A percentile compares a stretch with the other conserved stretches of the same genome.
These are phyloP conservation scores for Nothobranchius kuhntae DNA, from an alignment of 2,113 vertebrate genomes.

Conservation along the genomic window DNA sequence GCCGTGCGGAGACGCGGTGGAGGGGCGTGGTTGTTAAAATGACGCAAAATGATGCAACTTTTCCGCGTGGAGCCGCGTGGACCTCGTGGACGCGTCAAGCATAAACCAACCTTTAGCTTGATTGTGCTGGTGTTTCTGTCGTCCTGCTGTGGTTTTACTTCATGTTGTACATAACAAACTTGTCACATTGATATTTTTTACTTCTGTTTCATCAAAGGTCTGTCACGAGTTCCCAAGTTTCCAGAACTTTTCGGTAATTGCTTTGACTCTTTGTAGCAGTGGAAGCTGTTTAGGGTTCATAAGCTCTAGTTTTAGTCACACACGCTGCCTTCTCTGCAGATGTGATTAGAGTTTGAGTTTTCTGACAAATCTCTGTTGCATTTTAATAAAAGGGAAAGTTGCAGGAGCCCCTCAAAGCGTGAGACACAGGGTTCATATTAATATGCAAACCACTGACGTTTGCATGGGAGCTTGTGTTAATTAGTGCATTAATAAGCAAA, in stretches of 20 bases:
- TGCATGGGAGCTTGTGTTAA: slow-evolving; percentile 21
- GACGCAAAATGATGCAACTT: no score
- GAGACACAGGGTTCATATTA: slow-evolving; percentile 4
- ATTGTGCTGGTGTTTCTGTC: slow-evolving; percentile 21
- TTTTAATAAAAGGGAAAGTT: slow-evolving; percentile 39
- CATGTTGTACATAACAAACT: background rate
- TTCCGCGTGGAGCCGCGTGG: no score
- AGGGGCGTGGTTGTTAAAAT: no score
- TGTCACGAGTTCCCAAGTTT: slow-evolving; percentile 73
- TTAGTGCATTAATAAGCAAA: slow-evolving; percentile 33
- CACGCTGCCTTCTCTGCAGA: slow-evolving; percentile 17
- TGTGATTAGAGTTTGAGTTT: slow-evolving; percentile 44
- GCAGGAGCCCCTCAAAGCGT: slow-evolving; percentile 9
- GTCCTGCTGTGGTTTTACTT: slow-evolving; percentile 16
- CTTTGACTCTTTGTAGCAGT: slow-evolving; percentile 17
- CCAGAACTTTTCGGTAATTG: slow-evolving; percentile 75
- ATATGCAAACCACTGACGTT: slow-evolving; percentile 13
- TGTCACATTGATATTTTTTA: slow-evolving; percentile 33
- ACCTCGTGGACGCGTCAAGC: no score
- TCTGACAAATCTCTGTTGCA: slow-evolving; percentile 23
- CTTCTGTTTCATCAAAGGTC: slow-evolving; percentile 63
- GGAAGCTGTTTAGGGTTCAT: slow-evolving; percentile 9
- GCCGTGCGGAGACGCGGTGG: no score
- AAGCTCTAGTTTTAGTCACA: background rate
- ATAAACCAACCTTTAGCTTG: background rate